Conservation (phyloP, 1,140 invertebrate genomes). For the Eueides isabella region DNA sequence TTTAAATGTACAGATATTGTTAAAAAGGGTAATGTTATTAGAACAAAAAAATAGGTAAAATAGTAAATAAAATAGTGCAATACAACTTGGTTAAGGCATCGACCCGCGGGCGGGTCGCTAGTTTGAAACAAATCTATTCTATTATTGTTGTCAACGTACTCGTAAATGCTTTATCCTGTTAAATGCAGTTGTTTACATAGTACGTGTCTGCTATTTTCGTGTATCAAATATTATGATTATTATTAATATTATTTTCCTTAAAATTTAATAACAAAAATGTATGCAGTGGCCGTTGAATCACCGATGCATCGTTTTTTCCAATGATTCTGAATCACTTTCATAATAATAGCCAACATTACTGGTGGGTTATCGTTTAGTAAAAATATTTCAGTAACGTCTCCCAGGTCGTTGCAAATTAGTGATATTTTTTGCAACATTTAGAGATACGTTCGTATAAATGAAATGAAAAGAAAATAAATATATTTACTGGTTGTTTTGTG, state of each 20-base stretch:
- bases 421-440: slow-evolving; percentile 16
- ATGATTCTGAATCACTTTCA: slow-evolving; percentile 40
- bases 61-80: too few species aligned
- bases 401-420: slow-evolving; percentile 53
- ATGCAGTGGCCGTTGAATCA: background rate
- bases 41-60: too few species aligned
- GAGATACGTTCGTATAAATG: background rate
- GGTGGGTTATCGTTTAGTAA: slow-evolving; percentile 9
- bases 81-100: too few species aligned
- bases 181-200: background rate
- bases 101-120: too few species aligned
- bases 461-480: too few species aligned
- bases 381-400: slow-evolving; percentile 61
- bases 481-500: too few species aligned
- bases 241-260: slow-evolving; percentile 17
- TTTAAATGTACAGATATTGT: too few species aligned
- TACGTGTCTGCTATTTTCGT: background rate
- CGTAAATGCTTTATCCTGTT: too few species aligned
- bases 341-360: slow-evolving; percentile 20
- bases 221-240: slow-evolving; percentile 3
- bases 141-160: background rate
- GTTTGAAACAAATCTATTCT: too few species aligned
- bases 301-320: slow-evolving; percentile 17
- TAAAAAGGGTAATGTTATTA: too few species aligned
- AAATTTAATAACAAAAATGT: slow-evolving; percentile 16